Evolutionary conservation across 2,888 invertebrate genomes (phyloP).

Genomic region (Tipula unca): DNA sequence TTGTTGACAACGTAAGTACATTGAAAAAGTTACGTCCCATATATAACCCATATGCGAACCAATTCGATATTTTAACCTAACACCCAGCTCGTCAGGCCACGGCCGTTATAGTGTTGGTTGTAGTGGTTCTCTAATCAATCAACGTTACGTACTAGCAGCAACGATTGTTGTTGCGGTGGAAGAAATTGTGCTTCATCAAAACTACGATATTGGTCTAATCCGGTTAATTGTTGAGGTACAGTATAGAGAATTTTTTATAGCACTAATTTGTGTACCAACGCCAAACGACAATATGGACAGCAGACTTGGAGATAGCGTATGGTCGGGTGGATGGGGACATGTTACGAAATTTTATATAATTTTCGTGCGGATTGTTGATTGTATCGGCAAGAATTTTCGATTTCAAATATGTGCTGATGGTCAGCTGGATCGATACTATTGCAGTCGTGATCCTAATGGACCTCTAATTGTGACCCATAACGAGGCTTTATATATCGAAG

Average conservation of each 20-base stretch:
- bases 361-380: neutral
- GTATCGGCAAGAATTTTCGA: neutral
- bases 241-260: constrained; percentile 46
- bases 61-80: neutral
- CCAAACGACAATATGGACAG: neutral
- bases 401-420: constrained; percentile 64
- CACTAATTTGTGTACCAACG: constrained; percentile 54
- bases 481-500: constrained; percentile 50
- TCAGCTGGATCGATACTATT: constrained; percentile 55
- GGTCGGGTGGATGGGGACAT: constrained; percentile 53
- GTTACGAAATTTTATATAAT: constrained; percentile 32
- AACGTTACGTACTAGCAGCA: neutral
- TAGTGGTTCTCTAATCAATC: neutral
- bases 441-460: constrained; percentile 70
- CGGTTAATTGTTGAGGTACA: constrained; percentile 48
- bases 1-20: neutral
- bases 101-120: neutral
- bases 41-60: neutral
- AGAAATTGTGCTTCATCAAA: constrained; percentile 54
- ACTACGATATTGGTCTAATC: constrained; percentile 63
- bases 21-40: neutral
- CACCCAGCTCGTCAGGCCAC: neutral
- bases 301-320: constrained; percentile 25
- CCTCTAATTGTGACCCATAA: constrained; percentile 54
- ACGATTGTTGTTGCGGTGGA: constrained; percentile 53